phyloP scores from a whole-genome alignment of 37 sponge, comb jelly and placozoan genomes.

The Theonella swinhoei region DNA sequence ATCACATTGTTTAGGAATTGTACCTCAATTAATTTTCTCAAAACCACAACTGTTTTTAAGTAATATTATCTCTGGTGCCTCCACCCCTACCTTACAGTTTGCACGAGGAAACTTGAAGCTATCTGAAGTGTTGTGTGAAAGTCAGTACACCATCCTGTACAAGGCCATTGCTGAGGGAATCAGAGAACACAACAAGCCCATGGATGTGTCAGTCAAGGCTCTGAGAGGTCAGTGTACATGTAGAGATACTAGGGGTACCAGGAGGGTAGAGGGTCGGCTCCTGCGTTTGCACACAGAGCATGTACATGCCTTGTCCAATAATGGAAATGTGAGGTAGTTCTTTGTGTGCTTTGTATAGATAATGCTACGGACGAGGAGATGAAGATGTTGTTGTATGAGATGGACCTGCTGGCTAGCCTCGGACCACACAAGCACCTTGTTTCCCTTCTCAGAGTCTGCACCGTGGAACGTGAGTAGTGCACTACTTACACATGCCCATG shows the following conservation, averaged over 20 bases:
- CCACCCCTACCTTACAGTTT: neutral
- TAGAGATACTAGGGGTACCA: neutral
- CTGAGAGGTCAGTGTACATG: slow-evolving; percentile 35
- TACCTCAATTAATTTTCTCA: too few relatives aligned
- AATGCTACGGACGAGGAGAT: slow-evolving; percentile 59
- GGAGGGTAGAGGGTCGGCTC: neutral
- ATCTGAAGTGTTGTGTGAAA: slow-evolving; percentile 47
- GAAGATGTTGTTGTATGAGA: slow-evolving; percentile 49
- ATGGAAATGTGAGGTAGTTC: neutral
- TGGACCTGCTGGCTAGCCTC: slow-evolving; percentile 55
- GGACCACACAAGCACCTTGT: slow-evolving; percentile 65
- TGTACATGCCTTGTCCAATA: neutral
- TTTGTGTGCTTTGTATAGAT: slow-evolving; percentile 12
- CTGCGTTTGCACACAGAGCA: too few relatives aligned
- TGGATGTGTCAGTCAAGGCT: slow-evolving; percentile 62
- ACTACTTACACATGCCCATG: neutral
- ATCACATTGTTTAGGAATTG: too few relatives aligned
- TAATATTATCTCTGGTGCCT: too few relatives aligned
- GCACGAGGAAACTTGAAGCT: slow-evolving; percentile 19
- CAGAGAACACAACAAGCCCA: slow-evolving; percentile 20
- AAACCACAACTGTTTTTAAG: too few relatives aligned
- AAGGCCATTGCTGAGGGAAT: slow-evolving; percentile 53
- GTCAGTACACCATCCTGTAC: slow-evolving; percentile 45
- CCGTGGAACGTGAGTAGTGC: slow-evolving; percentile 46
- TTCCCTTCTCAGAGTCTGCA: slow-evolving; percentile 51